Percentiles rank a stretch among this genome's conserved stretches.
phyloP scores from a whole-genome alignment of 2,113 vertebrate genomes.

The Proteles cristata region DNA sequence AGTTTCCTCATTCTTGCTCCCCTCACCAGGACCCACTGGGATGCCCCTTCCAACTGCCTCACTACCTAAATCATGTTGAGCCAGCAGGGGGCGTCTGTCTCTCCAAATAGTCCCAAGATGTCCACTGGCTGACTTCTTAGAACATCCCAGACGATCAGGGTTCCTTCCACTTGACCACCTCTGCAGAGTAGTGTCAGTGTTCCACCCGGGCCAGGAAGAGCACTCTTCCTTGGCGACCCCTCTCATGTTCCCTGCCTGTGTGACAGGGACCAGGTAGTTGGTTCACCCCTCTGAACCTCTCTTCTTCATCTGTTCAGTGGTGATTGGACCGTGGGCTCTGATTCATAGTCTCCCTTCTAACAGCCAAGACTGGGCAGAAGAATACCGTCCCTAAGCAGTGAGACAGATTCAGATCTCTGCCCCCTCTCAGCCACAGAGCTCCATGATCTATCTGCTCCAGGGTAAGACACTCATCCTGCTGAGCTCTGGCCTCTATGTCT shows the following conservation, averaged over 20 bases:
- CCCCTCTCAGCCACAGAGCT: background rate
- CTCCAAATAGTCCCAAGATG: background rate
- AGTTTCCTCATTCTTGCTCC: background rate
- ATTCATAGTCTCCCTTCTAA: background rate
- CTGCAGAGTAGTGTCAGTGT: background rate
- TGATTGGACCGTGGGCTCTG: background rate
- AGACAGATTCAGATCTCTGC: background rate
- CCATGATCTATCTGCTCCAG: background rate
- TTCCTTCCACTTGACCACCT: background rate
- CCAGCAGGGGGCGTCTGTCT: constrained; percentile 56
- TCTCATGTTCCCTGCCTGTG: background rate
- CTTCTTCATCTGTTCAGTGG: background rate
- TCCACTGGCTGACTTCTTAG: background rate
- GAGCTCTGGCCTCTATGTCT: background rate
- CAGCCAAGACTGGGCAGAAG: background rate
- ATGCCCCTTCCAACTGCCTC: background rate
- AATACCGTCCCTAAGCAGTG: background rate
- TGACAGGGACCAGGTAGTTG: background rate
- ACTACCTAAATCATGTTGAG: background rate
- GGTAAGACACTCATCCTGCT: background rate
- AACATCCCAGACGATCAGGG: background rate
- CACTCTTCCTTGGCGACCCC: background rate
- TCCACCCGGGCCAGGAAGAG: background rate
- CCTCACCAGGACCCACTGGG: background rate
- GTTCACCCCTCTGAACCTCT: background rate